Base-by-base conservation (phyloP, 2,888 invertebrate species). In the Harpalus rufipes region DNA sequence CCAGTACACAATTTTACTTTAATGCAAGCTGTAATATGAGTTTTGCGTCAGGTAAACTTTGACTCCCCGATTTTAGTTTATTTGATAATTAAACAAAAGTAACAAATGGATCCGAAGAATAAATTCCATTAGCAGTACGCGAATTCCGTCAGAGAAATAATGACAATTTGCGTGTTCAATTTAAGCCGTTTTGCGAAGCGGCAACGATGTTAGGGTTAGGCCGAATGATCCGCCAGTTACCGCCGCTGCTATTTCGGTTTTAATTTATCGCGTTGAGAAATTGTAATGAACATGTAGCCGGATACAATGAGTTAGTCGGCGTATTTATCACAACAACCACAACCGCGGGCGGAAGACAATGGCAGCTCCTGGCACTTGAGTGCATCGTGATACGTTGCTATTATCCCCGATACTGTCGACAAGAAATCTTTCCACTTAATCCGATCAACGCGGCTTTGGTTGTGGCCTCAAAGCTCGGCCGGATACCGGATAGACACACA, bases 381-480 rank as follows among this genome's bases (percentile, higher is more conserved):
- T 83, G 61, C 81, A 81, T 68, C 83, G 74, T 76, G 59, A 83
- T 83, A 83, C 83, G 65, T 65, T 51, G 56, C 74, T 83, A 83
- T 83, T 83, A 83, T 83, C 83, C 72, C 51, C 16, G 74, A 83
- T 83, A 83, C 72, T 74, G 81, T 81, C 81, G 81, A 76, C 83
- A 83, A 83, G 83, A 83, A 83, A 83, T 83, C 59, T 72, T 72
- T 41, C 16, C 72, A 76, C 39, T 83, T 83, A 83, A 83, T 83
- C 83, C 74, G 83, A 83, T 83, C 83, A 83, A 41, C 74, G 39
- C 16, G 41, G 74, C 68, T 74, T 83, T 61, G 68, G 82, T 44
- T 41, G 25, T 7, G 68, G 65, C 81, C 25, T 18, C 56, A 82
- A 82, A 74, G 6, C 72, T 8, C 18, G 51, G 32, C 39, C 68